Base-by-base conservation (phyloP, 2,113 vertebrate species). In the Seriola quinqueradiata region DNA sequence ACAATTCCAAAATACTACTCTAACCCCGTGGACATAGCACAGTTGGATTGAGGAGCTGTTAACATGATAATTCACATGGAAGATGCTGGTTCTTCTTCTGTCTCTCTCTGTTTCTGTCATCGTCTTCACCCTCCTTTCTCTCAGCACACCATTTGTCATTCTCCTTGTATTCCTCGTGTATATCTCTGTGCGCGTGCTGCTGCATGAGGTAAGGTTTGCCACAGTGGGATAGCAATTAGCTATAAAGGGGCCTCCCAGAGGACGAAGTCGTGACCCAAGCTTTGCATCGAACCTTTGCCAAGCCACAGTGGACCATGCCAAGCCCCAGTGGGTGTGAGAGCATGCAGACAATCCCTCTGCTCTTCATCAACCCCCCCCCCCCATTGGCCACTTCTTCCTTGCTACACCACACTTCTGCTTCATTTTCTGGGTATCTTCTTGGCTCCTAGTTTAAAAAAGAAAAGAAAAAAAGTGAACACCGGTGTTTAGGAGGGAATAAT, bases 181-280 rank as follows among this genome's bases (percentile, higher is more conserved):
- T 70, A 16, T 69, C 21, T 65, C 8, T 78, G 55, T 54, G 38
- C 28, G 16, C 3, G 1, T 73, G 65, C 42, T 75, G 28, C 60
- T 75, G 84, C 70, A 46, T 40, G 40, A 76, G 70, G 86, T 88
- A 70, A 85, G 73, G 66, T 89, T 85, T 85, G 73, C 91, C 87
- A 85, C 69, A 68, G 70, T 52, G 69, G 88, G 85, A 76, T 65
- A 92, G 67, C 78, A 69, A 19, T 82, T 82, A 87, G 85, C 85
- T 87, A 61, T 73, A 89, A 91, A 89, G 74, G 36, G 88, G 65
- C 70, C 72, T 84, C 85, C 81, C 84, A 75, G 50, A 86, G 57
- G 83, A 61, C 73, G 34, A 77, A 64, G 79, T 84, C 83, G 79
- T 90, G 75, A 92, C 79, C 86, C 70, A 48, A 83, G 63, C 55